Conservation (phyloP, 2,888 invertebrate genomes). For the Ectemnius continuus region DNA sequence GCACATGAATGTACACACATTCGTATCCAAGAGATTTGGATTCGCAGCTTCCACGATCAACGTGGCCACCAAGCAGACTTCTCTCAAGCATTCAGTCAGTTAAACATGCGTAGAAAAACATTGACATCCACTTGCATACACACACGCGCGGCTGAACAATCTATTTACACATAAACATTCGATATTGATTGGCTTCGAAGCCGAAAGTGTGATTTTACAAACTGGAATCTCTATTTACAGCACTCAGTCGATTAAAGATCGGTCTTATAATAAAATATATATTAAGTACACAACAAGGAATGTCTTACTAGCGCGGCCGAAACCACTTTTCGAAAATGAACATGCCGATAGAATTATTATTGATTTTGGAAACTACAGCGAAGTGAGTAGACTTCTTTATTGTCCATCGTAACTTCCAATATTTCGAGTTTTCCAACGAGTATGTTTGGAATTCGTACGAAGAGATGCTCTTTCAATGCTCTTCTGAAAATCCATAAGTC, state of each 20-base stretch:
- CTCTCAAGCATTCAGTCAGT: background rate
- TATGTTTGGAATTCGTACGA: background rate
- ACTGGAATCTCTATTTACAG: constrained; percentile 44
- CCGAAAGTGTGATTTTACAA: constrained; percentile 32
- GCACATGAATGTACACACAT: constrained; percentile 37
- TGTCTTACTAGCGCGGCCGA: constrained; percentile 42
- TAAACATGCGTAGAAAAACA: constrained; percentile 32
- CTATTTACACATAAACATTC: constrained; percentile 45
- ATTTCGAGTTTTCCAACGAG: too few species aligned
- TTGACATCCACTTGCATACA: constrained; percentile 32
- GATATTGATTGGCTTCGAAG: constrained; percentile 22
- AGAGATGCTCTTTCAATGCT: background rate
- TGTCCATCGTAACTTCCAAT: background rate
- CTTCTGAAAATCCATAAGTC: background rate
- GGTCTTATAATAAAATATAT: constrained; percentile 62
- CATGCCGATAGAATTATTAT: background rate
- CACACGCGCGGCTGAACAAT: constrained; percentile 29
- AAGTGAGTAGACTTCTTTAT: constrained; percentile 15
- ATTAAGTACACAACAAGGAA: constrained; percentile 72
- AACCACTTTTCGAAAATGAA: constrained; percentile 24
- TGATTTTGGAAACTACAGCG: constrained; percentile 1
- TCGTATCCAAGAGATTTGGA: constrained; percentile 28
- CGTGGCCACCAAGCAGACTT: constrained; percentile 23
- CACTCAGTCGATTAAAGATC: constrained; percentile 23
- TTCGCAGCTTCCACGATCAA: constrained; percentile 48